These are phyloP conservation scores for Prenolepis imparis DNA, from an alignment of 2,888 invertebrate genomes.

Conservation along the genomic window DNA sequence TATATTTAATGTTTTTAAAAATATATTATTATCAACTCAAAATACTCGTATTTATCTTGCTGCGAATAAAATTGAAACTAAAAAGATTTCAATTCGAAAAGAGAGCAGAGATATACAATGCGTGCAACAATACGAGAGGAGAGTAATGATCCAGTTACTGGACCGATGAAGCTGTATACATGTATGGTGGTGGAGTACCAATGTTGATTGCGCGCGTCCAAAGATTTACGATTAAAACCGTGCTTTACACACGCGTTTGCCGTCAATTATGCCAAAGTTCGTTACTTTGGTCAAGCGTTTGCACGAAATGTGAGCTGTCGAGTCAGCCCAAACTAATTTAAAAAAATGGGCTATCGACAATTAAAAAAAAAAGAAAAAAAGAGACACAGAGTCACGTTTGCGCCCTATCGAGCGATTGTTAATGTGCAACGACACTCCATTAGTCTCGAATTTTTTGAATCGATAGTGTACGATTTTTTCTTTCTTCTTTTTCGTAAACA, in stretches of 20 bases:
- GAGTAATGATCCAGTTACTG: slow-evolving; percentile 21
- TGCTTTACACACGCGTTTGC: slow-evolving; percentile 59
- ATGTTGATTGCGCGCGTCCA: slow-evolving; percentile 63
- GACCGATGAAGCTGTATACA: slow-evolving; percentile 29
- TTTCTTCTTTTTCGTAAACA: background rate
- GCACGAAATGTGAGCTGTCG: slow-evolving; percentile 52
- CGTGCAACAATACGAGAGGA: background rate
- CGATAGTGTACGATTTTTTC: slow-evolving; percentile 43
- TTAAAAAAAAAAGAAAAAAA: slow-evolving; percentile 51
- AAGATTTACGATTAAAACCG: slow-evolving; percentile 71
- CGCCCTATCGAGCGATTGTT: slow-evolving; percentile 39
- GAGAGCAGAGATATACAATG: background rate
- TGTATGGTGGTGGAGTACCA: slow-evolving; percentile 45
- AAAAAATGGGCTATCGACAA: slow-evolving; percentile 50
- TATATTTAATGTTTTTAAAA: slow-evolving; percentile 9
- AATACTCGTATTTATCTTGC: slow-evolving; percentile 21
- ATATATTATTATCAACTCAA: slow-evolving; percentile 24
- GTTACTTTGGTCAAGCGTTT: slow-evolving; percentile 46
- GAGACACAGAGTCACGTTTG: slow-evolving; percentile 44
- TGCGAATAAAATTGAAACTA: background rate
- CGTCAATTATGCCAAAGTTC: slow-evolving; percentile 61
- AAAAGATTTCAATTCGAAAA: slow-evolving; percentile 29
- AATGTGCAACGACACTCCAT: slow-evolving; percentile 36
- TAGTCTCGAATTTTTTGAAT: slow-evolving; percentile 42
- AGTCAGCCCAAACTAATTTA: slow-evolving; percentile 46